Conservation (phyloP, 2,888 invertebrate genomes). For the Pemphredon lugubris region DNA sequence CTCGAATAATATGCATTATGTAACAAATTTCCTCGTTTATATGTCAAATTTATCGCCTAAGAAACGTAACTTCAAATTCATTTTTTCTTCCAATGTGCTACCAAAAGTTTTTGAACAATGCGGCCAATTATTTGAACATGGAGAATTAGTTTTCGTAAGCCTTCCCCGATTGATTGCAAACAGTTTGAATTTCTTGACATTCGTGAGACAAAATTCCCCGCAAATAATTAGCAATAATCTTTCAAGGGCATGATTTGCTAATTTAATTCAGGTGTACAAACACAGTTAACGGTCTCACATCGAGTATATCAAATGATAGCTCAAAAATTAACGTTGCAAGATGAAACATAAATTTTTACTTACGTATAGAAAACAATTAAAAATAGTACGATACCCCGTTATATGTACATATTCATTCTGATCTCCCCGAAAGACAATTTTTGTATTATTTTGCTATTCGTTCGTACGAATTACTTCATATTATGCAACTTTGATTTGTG, state of each 20-base stretch:
- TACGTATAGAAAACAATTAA: slow-evolving; percentile 36
- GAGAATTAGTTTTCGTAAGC: too few species aligned
- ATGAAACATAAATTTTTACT: slow-evolving; percentile 32
- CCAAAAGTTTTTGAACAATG: too few species aligned
- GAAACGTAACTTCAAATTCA: too few species aligned
- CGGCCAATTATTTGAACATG: too few species aligned
- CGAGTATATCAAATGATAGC: slow-evolving; percentile 45
- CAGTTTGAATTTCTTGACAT: too few species aligned
- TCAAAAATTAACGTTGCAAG: slow-evolving; percentile 30
- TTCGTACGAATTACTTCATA: not conserved
- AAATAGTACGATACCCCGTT: slow-evolving; percentile 50
- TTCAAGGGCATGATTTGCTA: not conserved
- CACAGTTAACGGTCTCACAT: slow-evolving; percentile 41
- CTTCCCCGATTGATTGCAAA: too few species aligned
- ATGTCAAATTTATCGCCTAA: too few species aligned
- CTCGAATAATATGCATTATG: too few species aligned
- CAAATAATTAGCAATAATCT: not conserved
- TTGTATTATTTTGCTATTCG: not conserved
- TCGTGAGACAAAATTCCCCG: too few species aligned
- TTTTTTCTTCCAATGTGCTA: too few species aligned
- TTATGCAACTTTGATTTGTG: slow-evolving; percentile 5
- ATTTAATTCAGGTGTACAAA: slow-evolving; percentile 6
- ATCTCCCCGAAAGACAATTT: not conserved
- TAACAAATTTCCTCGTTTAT: too few species aligned
- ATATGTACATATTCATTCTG: slow-evolving; percentile 23